Base-by-base conservation (phyloP, 2,113 vertebrate genomes). In the Periophthalmodon schlosseri region DNA sequence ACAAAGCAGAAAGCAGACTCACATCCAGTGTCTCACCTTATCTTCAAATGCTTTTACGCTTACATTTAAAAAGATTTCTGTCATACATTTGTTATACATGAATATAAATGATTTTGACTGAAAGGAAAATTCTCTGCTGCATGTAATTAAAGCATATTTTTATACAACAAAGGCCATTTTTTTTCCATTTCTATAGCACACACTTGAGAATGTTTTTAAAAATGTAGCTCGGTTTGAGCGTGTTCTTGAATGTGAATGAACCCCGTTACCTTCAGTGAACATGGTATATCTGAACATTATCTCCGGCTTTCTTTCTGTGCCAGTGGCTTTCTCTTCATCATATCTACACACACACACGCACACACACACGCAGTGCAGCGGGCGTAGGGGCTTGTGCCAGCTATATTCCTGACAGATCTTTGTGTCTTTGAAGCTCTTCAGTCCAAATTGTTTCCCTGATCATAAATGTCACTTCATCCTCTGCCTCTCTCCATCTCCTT, bases 341-440 rank as follows among this genome's bases (percentile, higher is more conserved):
- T 58, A 71, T 67, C 75, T 68, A 71, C 66, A 77, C 74, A 73
- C 66, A 78, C 75, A 74, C 70, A 71, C 66, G 75, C 70, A 71
- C 66, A 77, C 73, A 73, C 66, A 78, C 75, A 74, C 28, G 39
- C 83, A 69, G 60, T 72, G 73, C 63, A 65, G 63, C 63, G 33
- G 34, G 60, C 54, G n/a, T 54, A 83, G 72, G 73, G 87, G 74
- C 60, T 75, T 34, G 4, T 75, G 78, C 75, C 79, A 81, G 68
- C 65, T 74, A 58, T 75, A 79, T 82, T 85, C 80, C 84, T 88
- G 78, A 84, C 84, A 65, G 63, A 78, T 84, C 78, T 56, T 70
- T 82, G 85, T 87, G 86, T 86, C 89, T 92, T 92, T 92, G 88
- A 90, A 91, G 84, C 79, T 83, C 76, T 83, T 84, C 74, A 78